Evolutionary conservation across 2,797 vertebrate species (phyloP), one percentile per base, ranked within the genome.

Genomic region (Heteromormyrus szaboi): DNA sequence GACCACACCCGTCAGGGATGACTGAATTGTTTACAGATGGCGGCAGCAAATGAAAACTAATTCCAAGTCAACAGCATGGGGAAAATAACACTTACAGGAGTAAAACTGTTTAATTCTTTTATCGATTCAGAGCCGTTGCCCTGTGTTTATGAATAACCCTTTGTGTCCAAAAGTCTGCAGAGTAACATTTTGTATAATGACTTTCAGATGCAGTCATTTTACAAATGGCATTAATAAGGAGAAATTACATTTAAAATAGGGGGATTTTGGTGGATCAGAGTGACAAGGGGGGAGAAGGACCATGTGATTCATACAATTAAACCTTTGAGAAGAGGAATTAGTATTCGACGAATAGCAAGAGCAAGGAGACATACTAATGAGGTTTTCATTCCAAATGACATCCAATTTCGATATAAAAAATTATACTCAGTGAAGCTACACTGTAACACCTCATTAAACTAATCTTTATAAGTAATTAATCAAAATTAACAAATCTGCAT

Each of bases 261-360:
- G 17, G 72, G 17, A 72, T 81, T 46, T n/a, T 81, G 76, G 41
- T 46, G 19, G 76, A 81, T 46, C 72, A 19, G 41, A 81, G 37
- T 81, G 19, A 46, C 76, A 81, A n/a, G 41, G 7, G 33, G 7
- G 19, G 41, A 46, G 46, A 81, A 81, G 19, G 37, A 9, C 19
- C 41, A 4, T 46, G 17, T 46, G 76, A 81, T n/a, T 41, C 76
- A n/a, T 19, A 81, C 76, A 81, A 81, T 81, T 22, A 46, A 81
- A 81, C 76, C 76, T 81, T 81, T 81, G 41, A 81, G 41, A 81
- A n/a, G 76, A 81, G 17, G 41, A 81, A 46, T 81, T 81, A 81
- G 76, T 46, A 81, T 81, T 81, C 76, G 17, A 22, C 7, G 7
- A 46, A 81, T 46, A n/a, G 76, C 37, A 0, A 81, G 41, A 81